Evolutionary conservation across 1,140 invertebrate genomes (phyloP), one percentile per base, ranked within the genome.

Genomic region (Drosophila ogumai): DNA sequence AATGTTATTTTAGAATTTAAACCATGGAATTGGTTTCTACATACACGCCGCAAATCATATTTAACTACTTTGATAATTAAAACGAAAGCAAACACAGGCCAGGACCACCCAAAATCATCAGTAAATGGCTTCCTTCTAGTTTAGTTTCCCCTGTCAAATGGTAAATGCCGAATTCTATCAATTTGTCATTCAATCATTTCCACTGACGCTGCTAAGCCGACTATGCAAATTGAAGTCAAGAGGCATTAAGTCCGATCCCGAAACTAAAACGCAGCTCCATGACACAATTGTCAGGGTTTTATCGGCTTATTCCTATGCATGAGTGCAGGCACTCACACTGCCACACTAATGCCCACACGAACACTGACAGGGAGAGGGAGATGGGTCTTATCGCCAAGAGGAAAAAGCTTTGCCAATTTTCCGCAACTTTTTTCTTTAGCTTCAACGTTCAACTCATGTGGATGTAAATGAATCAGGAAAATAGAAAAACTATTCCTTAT

Each of bases 201-300:
- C 44, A 50, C 52, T 59, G 40, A 66, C 73, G 40, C 34, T 65
- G 41, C 74, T 76, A 76, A 76, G 73, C 74, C 74, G 74, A 76
- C 74, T 77, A 76, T 77, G 74, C 74, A 77, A 77, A 77, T 77
- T 76, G 73, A 76, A 77, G 74, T 76, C 73, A 77, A 77, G 64
- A 77, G 63, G 74, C 72, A 76, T 77, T 77, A 76, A 56, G 74
- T 76, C 55, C 73, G 44, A 68, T 76, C 73, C 63, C 31, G 43
- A 77, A 67, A 77, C 74, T 77, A 77, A 77, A 77, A 77, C 74
- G 55, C 74, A 59, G 52, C 63, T 77, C 73, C 50, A 77, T 76
- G 74, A 68, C 74, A 77, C 74, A 77, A 77, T 77, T 77, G 74
- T 77, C 74, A 68, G 73, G 73, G 74, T 44, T 60, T 76, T 77